Evolutionary conservation across 2,888 invertebrate species (phyloP).

Genomic region (Cyclophora punctaria): DNA sequence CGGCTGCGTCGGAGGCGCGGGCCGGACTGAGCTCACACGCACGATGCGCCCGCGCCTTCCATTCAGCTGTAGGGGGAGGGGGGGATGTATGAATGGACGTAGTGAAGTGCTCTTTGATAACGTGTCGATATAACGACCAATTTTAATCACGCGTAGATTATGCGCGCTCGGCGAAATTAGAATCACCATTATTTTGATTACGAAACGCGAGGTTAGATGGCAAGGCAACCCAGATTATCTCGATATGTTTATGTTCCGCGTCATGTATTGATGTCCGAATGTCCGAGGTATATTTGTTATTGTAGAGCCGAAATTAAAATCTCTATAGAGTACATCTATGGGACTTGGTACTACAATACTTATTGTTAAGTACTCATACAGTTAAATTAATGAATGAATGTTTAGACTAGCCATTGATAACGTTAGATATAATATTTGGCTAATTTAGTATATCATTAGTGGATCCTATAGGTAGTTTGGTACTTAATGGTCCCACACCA

Average conservation of each 20-base stretch:
- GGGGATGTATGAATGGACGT: constrained; percentile 73
- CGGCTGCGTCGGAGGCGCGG: constrained; percentile 34
- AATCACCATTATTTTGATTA: constrained; percentile 23
- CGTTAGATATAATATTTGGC: too few species aligned
- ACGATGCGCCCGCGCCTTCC: constrained; percentile 53
- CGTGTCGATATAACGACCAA: constrained; percentile 38
- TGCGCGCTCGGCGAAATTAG: constrained; percentile 30
- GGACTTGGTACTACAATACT: constrained; percentile 3
- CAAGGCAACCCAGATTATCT: constrained; percentile 21
- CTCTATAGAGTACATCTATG: constrained; percentile 13
- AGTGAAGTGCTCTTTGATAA: constrained; percentile 65
- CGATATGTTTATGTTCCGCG: too few species aligned
- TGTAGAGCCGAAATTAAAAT: too few species aligned
- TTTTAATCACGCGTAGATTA: constrained; percentile 23
- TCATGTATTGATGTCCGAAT: too few species aligned
- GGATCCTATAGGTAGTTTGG: too few species aligned
- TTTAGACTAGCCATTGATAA: too few species aligned
- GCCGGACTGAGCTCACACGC: constrained; percentile 42
- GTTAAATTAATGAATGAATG: too few species aligned
- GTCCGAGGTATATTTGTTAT: too few species aligned
- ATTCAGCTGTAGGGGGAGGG: constrained; percentile 46
- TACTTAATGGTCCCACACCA: too few species aligned
- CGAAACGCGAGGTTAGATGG: constrained; percentile 24
- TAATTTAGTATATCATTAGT: too few species aligned
- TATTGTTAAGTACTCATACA: not conserved